Evolutionary conservation across 2,797 vertebrate species (phyloP).

Genomic region (Hyperoplus lanceolatus): DNA sequence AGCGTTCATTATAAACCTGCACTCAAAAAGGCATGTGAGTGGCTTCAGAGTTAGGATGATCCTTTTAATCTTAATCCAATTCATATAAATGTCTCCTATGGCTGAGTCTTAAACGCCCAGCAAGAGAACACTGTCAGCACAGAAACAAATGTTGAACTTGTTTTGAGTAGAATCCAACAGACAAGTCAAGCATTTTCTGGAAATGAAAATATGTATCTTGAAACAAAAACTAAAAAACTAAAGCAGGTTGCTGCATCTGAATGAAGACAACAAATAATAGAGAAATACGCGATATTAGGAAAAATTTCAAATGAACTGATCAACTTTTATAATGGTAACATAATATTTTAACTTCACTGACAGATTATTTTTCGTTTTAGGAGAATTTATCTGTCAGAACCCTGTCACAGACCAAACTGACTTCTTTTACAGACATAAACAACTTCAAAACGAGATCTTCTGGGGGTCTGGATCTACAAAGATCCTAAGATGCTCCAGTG

Average conservation of each 20-base stretch:
- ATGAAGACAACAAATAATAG: neutral
- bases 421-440: neutral
- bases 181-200: neutral
- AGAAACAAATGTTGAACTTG: accelerated
- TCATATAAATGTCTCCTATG: neutral
- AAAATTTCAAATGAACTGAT: neutral
- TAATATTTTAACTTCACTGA: neutral
- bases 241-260: neutral
- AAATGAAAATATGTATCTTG: neutral
- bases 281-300: neutral
- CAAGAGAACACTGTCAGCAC: accelerated
- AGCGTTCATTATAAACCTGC: too few species aligned
- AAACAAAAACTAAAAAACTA: neutral
- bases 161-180: neutral
- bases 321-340: too few species aligned
- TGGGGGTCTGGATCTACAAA: constrained; percentile 31
- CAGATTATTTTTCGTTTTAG: neutral
- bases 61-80: neutral
- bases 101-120: neutral
- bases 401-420: neutral
- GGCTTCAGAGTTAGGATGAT: neutral
- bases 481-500: constrained; percentile 45
- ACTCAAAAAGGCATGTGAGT: too few species aligned
- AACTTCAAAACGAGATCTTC: neutral
- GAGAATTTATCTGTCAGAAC: constrained; percentile 13